These are phyloP conservation scores for Pseudobourletiella spinata DNA, from an alignment of 1,140 invertebrate genomes.

Conservation along the genomic window DNA sequence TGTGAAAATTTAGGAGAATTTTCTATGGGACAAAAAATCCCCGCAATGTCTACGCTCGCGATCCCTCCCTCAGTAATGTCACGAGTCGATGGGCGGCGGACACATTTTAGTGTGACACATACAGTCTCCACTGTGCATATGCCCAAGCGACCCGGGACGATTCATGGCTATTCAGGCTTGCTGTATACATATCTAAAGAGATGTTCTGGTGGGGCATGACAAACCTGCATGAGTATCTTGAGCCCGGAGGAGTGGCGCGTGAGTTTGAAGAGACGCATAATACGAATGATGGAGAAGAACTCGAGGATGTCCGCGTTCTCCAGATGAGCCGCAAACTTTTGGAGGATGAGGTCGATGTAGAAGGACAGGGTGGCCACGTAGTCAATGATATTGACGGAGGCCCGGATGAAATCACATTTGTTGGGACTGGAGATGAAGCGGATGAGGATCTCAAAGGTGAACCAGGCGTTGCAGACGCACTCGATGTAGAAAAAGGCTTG, in stretches of 20 bases:
- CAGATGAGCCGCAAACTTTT: conserved; percentile 78
- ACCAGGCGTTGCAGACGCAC: conserved; percentile 99
- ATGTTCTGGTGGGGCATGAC: no score
- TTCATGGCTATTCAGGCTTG: no score
- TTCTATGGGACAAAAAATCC: no score
- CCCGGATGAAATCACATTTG: conserved; percentile 56
- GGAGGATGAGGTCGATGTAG: conserved; percentile 79
- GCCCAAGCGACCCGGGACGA: no score
- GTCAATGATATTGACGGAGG: conserved; percentile 95
- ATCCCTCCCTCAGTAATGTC: no score
- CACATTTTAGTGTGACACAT: no score
- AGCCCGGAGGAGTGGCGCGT: conserved; percentile 93
- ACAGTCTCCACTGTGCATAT: no score
- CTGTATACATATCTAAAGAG: no score
- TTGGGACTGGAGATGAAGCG: conserved; percentile 89
- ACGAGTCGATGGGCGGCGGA: no score
- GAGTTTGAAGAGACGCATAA: conserved; percentile 96
- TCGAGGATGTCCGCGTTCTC: conserved; percentile 97
- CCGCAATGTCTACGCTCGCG: no score
- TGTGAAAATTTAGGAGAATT: no score
- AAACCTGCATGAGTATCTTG: conserved; percentile 88
- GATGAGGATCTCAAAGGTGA: conserved; percentile 93
- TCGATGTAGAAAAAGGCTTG: conserved; percentile 98
- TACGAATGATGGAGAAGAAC: conserved; percentile 97
- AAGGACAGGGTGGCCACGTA: conserved; percentile 97